Evolutionary conservation across 2,888 invertebrate genomes (phyloP), one percentile per base, ranked within the genome.

Genomic region (Athripsodes cinereus): DNA sequence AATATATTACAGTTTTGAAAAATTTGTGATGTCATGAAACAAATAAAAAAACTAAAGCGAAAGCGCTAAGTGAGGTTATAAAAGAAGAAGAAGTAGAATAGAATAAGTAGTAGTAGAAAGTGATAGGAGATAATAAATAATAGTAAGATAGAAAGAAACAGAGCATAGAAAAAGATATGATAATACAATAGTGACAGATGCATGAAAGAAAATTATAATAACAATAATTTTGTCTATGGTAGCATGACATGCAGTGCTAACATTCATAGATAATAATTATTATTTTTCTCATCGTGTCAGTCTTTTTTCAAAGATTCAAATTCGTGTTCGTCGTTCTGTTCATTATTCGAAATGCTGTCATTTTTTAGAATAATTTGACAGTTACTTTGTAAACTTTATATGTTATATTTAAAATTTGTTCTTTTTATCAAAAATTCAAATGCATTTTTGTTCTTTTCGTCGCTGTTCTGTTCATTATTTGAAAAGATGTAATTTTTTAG

Each of bases 191-290:
- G 47, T 20, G 47, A 47, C 20, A 47, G 47, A 47, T 47, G 47
- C 47, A 20, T 18, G 19, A 10, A 47, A 47, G 6, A 47, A 47
- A 11, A 47, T 19, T 5, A 40, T 40, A 13, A n/a, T 13, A 31
- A 8, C 31, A 31, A 31, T 31, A 6, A 40, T 40, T 16, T 40
- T 40, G 47, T 47, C 47, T 47, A 19, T 47, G 21, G 21, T 47
- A 47, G 47, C 47, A 21, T 40, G 16, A 40, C 47, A 47, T 47
- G 47, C 47, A 47, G 47, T 47, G 47, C 47, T 47, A 47, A 47
- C 40, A 40, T 40, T n/a, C 40, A 40, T 40, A 40, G 40, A 40
- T 40, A 40, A 8, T 40, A 3, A 8, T 40, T 40, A 11, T 5
- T 13, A 40, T 40, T 26, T 26, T 26, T 26, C n/a, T 6, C 3